These are phyloP conservation scores for Tenthredo mesomela DNA, from an alignment of 2,888 invertebrate species.

Conservation along the genomic window DNA sequence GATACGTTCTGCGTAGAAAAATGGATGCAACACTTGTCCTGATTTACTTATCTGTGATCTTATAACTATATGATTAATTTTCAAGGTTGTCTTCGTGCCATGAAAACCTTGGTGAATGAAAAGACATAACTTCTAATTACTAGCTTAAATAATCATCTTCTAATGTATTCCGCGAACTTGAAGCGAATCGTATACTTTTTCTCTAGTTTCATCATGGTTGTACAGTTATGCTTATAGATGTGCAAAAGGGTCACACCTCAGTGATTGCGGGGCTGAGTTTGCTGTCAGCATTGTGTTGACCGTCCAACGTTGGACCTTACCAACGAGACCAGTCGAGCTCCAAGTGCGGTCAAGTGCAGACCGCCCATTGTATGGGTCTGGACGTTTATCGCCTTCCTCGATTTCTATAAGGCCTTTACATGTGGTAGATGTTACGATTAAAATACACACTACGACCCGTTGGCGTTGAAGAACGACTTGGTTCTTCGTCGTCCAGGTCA, in stretches of 20 bases:
- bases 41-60: background rate
- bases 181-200: background rate
- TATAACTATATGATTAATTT: background rate
- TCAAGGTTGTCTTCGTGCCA: background rate
- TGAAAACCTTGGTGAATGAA: background rate
- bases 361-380: constrained; percentile 48
- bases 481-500: constrained; percentile 29
- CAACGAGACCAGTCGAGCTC: constrained; percentile 35
- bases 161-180: constrained; percentile 7
- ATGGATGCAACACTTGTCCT: background rate
- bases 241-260: constrained; percentile 46
- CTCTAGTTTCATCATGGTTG: background rate
- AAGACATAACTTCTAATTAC: constrained; percentile 1
- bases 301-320: constrained; percentile 27
- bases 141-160: constrained; percentile 5
- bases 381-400: constrained; percentile 47
- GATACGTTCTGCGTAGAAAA: background rate
- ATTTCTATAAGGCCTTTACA: constrained; percentile 43
- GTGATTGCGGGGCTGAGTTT: constrained; percentile 24
- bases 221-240: constrained; percentile 5
- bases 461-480: constrained; percentile 32
- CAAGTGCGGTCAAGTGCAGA: constrained; percentile 52
- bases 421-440: constrained; percentile 49
- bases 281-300: constrained; percentile 49
- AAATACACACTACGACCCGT: constrained; percentile 32